A percentile compares a stretch with the other conserved stretches of the same genome.
Evolutionary conservation across 2,113 vertebrate species (phyloP).

Genomic region (Muntiacus reevesi): DNA sequence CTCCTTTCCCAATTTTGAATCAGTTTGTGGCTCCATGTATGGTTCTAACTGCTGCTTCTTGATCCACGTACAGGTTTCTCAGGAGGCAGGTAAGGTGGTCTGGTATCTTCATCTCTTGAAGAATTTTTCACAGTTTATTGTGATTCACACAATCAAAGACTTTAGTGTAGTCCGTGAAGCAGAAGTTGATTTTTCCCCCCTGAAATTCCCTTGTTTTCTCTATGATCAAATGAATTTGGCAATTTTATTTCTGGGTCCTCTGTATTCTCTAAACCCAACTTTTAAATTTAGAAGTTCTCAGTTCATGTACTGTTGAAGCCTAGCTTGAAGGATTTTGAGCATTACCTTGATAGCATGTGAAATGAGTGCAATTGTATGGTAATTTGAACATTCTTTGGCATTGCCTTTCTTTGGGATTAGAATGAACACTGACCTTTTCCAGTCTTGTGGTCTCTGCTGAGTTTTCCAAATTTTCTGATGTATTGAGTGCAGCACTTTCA

Average conservation of each 20-base stretch:
- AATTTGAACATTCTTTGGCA: not conserved
- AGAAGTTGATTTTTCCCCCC: not conserved
- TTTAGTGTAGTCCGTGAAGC: not conserved
- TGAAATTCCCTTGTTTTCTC: not conserved
- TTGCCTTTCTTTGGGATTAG: not conserved
- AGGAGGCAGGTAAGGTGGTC: not conserved
- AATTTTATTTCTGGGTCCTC: not conserved
- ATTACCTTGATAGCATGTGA: not conserved
- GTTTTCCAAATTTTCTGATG: not conserved
- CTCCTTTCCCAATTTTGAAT: not conserved
- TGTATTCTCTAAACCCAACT: not conserved
- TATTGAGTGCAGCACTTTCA: not conserved
- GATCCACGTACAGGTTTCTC: not conserved
- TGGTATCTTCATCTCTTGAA: not conserved
- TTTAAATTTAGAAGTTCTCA: not conserved
- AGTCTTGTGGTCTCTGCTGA: not conserved
- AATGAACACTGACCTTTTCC: not conserved
- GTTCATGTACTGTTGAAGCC: not conserved
- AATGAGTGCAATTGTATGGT: not conserved
- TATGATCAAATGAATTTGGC: not conserved
- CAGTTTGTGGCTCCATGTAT: not conserved
- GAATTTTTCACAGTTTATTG: not conserved
- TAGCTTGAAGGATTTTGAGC: not conserved
- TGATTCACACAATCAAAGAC: not conserved
- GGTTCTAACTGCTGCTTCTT: not conserved